Base-by-base conservation (phyloP, 2,888 invertebrate species). In the Polyommatus iphigenia region DNA sequence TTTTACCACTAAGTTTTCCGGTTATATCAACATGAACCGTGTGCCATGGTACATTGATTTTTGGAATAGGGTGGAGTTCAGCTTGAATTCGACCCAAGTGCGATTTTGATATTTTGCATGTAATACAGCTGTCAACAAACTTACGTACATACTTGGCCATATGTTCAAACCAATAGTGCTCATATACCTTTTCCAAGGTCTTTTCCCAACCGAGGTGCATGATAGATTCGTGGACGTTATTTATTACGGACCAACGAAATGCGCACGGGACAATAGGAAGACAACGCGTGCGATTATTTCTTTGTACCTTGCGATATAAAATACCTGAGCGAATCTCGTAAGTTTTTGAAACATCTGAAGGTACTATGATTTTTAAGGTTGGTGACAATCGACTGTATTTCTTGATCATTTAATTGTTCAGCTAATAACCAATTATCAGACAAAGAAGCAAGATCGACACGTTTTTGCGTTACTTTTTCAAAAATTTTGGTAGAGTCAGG, bases 101-200 rank as follows among this genome's bases (percentile, higher is more conserved):
- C 8, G 83, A 81, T 79, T 87, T 87, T 0, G 86, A 81, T 6
- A 84, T 36, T 80, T 81, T 83, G 78, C 87, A 87, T 0, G 84
- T 86, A 7, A 87, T 79, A 77, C 87, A 87, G 46, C 81, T 83
- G 0, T 86, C 85, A 0, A 85, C 83, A 77, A 87, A 87, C 77
- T 84, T 85, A 59, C 84, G 76, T 0, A 87, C 85, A 71, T 80
- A 85, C 57, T 50, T 50, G 50, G 36, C 36, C 36, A 36, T 36
- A 36, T 36, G 36, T 7, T 36, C 36, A 36, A 36, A 36, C 36
- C 36, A 36, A 7, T 36, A 36, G 36, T 36, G 36, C 36, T 36
- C 36, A 36, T 36, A 36, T 7, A 36, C 36, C 36, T 36, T 36
- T 1, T 36, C 36, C 36, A 36, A 36, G 36, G 36, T 36, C 36